Evolutionary conservation across 2,797 vertebrate species (phyloP).

Genomic region (Spatula versicolor): DNA sequence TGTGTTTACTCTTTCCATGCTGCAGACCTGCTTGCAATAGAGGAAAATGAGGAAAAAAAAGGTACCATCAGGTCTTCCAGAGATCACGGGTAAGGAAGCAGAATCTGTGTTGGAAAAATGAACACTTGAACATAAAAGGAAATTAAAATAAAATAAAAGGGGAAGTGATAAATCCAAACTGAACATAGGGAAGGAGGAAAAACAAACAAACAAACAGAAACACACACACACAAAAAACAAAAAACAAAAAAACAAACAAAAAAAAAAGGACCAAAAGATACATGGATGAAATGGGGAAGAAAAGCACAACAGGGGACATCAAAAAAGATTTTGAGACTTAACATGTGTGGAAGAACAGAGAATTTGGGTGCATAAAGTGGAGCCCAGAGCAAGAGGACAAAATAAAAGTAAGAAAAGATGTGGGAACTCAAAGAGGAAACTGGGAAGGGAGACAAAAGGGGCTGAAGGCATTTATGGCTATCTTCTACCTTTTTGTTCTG

Average conservation of each 20-base stretch:
- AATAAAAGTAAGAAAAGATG: neutral
- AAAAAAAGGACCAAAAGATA: neutral
- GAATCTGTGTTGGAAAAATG: neutral
- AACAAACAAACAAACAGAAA: too few relatives aligned
- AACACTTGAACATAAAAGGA: neutral
- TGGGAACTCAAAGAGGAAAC: neutral
- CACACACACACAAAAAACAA: too few relatives aligned
- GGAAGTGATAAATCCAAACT: neutral
- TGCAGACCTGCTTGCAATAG: neutral
- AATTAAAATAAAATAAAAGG: neutral
- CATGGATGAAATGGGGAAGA: neutral
- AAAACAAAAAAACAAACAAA: too few relatives aligned
- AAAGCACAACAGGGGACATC: neutral
- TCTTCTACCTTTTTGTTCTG: neutral
- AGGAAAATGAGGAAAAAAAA: neutral
- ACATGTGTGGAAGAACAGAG: neutral
- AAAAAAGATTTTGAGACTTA: neutral
- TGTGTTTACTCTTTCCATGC: neutral
- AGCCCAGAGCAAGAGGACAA: neutral
- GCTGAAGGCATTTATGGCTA: neutral
- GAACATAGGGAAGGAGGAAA: neutral
- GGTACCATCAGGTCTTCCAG: fast-evolving
- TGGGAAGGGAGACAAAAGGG: neutral
- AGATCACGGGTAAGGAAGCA: neutral
- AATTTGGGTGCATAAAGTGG: neutral